Evolutionary conservation across 2,888 invertebrate species (phyloP), one percentile per base, ranked within the genome.

Genomic region (Polietes domitor): DNA sequence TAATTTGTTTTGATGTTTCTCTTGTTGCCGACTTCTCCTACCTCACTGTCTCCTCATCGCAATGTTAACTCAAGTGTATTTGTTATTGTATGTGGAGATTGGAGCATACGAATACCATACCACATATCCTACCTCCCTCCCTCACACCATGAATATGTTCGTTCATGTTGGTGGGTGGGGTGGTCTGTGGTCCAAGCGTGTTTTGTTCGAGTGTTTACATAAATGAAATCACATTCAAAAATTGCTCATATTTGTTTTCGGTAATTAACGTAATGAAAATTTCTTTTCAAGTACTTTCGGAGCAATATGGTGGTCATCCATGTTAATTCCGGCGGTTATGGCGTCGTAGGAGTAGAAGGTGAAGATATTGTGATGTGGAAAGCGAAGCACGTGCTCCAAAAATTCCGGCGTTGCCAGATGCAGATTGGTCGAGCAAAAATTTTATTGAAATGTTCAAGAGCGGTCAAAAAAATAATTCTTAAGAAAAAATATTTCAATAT

Each of bases 261-360:
- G 86, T 87, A 87, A 87, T 87, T 86, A 87, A 87, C 85, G 86
- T 85, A 87, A 87, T 87, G 86, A 87, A 87, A 86, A 85, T 85
- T 19, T 77, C 63, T 80, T 85, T 78, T 84, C 78, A 75, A 76
- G 77, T 72, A 55, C 74, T 80, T 78, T 80, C 55, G 43, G 72
- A 78, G 83, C 78, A 68, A 58, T 74, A 47, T 37, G 15, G 17
- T 41, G 1, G 28, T 28, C 24, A 26, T 12, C 6, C 24, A 47
- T 58, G 58, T 21, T 26, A 24, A 26, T 21, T 47, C 47, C n/a
- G n/a, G 1, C 47, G 47, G 47, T 4, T 4, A 32, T n/a, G 3
- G 15, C 17, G 21, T 55, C 21, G 55, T 55, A 10, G 47, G 50
- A n/a, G n/a, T 37, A 9, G 17, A 41, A 58, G 50, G 53, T 53